Evolutionary conservation across 2,797 vertebrate genomes (phyloP).

Genomic region (Cyclura pinguis): DNA sequence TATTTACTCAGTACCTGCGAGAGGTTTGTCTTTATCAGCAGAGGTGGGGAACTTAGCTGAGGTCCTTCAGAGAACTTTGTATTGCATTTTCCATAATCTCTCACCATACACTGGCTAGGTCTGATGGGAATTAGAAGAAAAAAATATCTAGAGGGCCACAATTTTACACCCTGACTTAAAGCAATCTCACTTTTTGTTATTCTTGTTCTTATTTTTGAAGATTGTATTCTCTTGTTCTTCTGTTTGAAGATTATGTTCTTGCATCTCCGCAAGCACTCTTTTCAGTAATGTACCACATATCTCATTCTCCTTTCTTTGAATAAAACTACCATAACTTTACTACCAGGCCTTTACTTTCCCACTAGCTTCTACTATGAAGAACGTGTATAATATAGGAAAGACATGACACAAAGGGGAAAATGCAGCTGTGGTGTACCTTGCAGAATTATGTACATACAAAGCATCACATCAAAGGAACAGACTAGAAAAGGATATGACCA

Average conservation of each 20-base stretch:
- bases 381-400: not conserved
- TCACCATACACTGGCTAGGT: too few species aligned
- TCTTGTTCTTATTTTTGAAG: not conserved
- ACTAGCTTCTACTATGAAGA: not conserved
- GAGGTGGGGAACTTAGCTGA: too few species aligned
- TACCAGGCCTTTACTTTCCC: not conserved
- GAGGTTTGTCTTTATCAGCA: not conserved
- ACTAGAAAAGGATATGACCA: slow-evolving; percentile 6
- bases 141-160: too few species aligned
- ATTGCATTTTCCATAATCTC: too few species aligned
- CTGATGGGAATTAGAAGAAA: too few species aligned
- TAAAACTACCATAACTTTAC: not conserved
- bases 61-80: too few species aligned
- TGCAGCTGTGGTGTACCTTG: not conserved
- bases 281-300: not conserved
- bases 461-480: slow-evolving; percentile 1
- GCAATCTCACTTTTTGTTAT: not conserved
- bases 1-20: not conserved
- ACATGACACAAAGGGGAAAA: not conserved
- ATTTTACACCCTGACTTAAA: not conserved
- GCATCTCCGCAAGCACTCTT: not conserved
- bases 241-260: not conserved
- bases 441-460: not conserved
- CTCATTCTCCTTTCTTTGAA: not conserved
- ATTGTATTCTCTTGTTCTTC: not conserved